phyloP scores from a whole-genome alignment of 2,797 vertebrate genomes.

The Dallia pectoralis region DNA sequence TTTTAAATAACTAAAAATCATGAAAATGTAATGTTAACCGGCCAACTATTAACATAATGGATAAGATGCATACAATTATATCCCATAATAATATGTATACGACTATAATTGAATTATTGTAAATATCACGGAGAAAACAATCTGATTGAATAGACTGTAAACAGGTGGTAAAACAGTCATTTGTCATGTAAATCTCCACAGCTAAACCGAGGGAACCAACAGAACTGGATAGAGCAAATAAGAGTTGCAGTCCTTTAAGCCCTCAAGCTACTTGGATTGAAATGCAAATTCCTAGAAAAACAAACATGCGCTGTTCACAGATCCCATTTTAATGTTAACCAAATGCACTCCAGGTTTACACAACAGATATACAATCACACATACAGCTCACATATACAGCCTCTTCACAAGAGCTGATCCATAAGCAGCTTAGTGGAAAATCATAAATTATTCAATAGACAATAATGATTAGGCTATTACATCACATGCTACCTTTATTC shows the following conservation, averaged over 20 bases:
- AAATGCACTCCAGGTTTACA: conserved; percentile 55
- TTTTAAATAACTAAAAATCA: no score
- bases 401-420: neutral
- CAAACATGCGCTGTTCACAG: conserved; percentile 58
- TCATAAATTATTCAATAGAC: conserved; percentile 21
- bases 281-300: conserved; percentile 65
- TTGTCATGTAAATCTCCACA: conserved; percentile 38
- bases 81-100: neutral
- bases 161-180: conserved; percentile 29
- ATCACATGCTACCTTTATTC: no score
- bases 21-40: no score
- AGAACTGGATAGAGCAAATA: conserved; percentile 54
- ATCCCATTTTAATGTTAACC: conserved; percentile 55
- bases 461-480: no score
- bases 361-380: conserved; percentile 56
- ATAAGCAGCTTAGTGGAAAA: neutral
- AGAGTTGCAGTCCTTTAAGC: conserved; percentile 33
- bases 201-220: conserved; percentile 30
- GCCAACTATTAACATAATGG: no score
- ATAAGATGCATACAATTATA: neutral
- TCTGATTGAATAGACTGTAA: conserved; percentile 32
- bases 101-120: neutral
- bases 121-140: neutral
- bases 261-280: conserved; percentile 51
- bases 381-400: conserved; percentile 42